A percentile compares a stretch with the other conserved stretches of the same genome.
Conservation (phyloP, 2,888 invertebrate genomes). For the Blastobasis adustella region DNA sequence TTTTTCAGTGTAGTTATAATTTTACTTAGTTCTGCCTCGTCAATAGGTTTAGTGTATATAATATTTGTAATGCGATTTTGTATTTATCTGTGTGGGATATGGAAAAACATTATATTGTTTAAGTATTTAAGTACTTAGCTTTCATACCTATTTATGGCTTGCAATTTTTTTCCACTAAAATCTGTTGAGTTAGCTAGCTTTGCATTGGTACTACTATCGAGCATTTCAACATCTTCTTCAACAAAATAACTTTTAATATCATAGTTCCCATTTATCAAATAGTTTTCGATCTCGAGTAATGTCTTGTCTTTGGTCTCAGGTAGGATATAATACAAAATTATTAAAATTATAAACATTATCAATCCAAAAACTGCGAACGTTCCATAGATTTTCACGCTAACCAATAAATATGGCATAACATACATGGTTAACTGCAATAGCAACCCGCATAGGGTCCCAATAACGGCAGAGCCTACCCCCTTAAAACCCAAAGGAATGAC, state of each 20-base stretch:
- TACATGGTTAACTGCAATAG: conserved; percentile 14
- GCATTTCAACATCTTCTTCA: too few relatives aligned
- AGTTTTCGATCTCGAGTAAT: conserved; percentile 52
- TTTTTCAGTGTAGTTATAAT: too few relatives aligned
- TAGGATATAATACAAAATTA: conserved; percentile 28
- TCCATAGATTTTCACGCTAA: conserved; percentile 24
- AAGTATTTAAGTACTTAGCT: too few relatives aligned
- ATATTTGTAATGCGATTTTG: too few relatives aligned
- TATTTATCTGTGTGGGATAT: too few relatives aligned
- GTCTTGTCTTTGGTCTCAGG: conserved; percentile 58
- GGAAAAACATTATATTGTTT: too few relatives aligned
- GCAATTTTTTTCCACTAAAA: too few relatives aligned
- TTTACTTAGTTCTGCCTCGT: too few relatives aligned
- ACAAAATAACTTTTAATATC: too few relatives aligned
- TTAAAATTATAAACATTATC: conserved; percentile 17
- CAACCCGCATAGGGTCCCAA: conserved; percentile 19
- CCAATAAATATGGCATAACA: conserved; percentile 20
- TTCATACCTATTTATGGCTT: too few relatives aligned
- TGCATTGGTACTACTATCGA: not conserved
- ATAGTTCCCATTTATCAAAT: conserved; percentile 34
- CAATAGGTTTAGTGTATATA: too few relatives aligned
- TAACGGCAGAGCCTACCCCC: conserved; percentile 19
- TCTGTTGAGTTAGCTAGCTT: too few relatives aligned
- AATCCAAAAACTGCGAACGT: conserved; percentile 27
- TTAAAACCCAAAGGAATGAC: conserved; percentile 28